Conservation (phyloP, 1,140 invertebrate genomes). For the Conus betulinus region DNA sequence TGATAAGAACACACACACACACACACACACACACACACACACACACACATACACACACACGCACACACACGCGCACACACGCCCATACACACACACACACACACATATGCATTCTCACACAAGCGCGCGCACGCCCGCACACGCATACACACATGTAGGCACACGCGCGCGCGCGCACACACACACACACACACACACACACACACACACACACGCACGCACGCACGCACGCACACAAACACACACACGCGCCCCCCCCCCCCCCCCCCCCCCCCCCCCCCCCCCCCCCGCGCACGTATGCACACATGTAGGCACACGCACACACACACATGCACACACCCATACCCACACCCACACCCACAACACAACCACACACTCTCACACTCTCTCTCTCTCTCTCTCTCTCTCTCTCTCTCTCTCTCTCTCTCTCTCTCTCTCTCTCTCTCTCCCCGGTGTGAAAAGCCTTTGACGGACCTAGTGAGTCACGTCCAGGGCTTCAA, state of each 20-base stretch:
- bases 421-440: conserved; percentile 1
- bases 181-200: background rate
- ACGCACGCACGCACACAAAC: background rate
- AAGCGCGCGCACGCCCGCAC: background rate
- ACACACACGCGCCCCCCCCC: background rate
- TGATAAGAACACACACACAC: too few relatives aligned
- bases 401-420: conserved; percentile 25
- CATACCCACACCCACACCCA: too few relatives aligned
- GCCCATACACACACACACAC: too few relatives aligned
- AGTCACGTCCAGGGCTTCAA: background rate
- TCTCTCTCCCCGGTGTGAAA: background rate
- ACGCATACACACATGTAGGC: background rate
- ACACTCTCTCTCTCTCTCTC: background rate
- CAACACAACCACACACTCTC: background rate
- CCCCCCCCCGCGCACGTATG: too few relatives aligned
- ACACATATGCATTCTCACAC: background rate
- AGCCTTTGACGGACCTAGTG: background rate
- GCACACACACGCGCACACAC: background rate
- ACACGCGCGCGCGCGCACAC: background rate
- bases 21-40: too few relatives aligned
- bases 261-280: background rate
- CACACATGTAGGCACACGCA: too few relatives aligned
- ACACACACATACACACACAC: background rate
- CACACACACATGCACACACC: too few relatives aligned
- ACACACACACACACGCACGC: background rate